Conservation (phyloP, 64 coral and sea anemone genomes). For the Montipora capricornis region DNA sequence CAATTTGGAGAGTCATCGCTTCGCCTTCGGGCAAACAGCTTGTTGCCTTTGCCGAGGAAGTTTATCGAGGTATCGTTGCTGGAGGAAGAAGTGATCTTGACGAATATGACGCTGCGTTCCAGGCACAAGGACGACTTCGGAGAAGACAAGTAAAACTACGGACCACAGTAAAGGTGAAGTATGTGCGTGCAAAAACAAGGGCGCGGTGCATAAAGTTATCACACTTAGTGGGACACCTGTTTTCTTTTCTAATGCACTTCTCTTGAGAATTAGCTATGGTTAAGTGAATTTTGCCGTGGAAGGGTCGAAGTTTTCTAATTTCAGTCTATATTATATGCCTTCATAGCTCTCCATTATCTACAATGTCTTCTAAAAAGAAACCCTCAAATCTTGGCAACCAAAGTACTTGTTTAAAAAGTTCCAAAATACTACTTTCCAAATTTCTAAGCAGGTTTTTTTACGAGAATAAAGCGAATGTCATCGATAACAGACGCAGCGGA, state of each 20-base stretch:
- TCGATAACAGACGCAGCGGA: too few relatives aligned
- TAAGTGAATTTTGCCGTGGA: neutral
- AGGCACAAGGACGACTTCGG: neutral
- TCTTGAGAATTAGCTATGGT: neutral
- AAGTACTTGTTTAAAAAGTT: too few relatives aligned
- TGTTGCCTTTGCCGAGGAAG: neutral
- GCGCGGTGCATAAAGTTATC: neutral
- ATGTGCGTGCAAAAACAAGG: neutral
- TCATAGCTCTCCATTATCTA: too few relatives aligned
- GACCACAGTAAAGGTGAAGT: neutral
- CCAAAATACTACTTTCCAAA: too few relatives aligned
- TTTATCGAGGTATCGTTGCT: neutral
- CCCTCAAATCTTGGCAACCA: too few relatives aligned
- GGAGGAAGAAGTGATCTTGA: neutral
- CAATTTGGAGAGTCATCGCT: neutral
- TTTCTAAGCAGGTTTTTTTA: too few relatives aligned
- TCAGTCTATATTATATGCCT: too few relatives aligned
- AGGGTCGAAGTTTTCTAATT: neutral
- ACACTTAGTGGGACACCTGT: neutral
- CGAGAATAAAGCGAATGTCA: too few relatives aligned
- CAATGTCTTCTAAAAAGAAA: too few relatives aligned
- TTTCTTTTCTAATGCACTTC: neutral
- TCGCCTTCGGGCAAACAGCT: neutral
- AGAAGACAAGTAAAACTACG: neutral
- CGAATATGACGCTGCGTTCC: neutral